These are phyloP conservation scores for Apis dorsata DNA, from an alignment of 1,140 invertebrate species.

Conservation along the genomic window DNA sequence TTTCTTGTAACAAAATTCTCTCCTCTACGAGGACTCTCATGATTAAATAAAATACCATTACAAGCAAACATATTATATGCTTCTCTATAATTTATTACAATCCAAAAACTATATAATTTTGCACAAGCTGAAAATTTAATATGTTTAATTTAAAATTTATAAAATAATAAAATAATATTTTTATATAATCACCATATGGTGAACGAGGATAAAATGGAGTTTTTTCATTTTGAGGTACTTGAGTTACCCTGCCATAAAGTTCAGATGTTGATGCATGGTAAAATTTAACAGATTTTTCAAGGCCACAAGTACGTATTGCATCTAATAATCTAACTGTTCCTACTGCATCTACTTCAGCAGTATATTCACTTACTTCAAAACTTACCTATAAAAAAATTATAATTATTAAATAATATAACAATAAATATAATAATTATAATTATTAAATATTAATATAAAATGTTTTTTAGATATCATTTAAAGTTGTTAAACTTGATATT, in stretches of 20 bases:
- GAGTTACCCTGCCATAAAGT: slow-evolving; percentile 97
- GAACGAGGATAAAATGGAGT: slow-evolving; percentile 99
- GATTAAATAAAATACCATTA: slow-evolving; percentile 99
- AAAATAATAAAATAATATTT: background rate
- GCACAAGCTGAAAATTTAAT: slow-evolving; percentile 90
- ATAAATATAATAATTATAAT: no score
- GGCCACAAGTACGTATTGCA: slow-evolving; percentile 95
- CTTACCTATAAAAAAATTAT: slow-evolving; percentile 84
- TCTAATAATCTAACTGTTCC: slow-evolving; percentile 97
- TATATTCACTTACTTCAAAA: slow-evolving; percentile 99
- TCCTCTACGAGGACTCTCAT: slow-evolving; percentile 98
- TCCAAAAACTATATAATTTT: slow-evolving; percentile 99
- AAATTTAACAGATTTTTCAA: slow-evolving; percentile 93
- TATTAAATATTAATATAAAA: background rate
- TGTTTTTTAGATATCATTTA: slow-evolving; percentile 31
- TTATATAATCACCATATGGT: slow-evolving; percentile 93
- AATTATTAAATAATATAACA: background rate
- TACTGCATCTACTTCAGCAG: slow-evolving; percentile 99
- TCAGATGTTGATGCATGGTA: slow-evolving; percentile 99
- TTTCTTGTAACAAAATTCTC: slow-evolving; percentile 99
- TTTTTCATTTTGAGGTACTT: slow-evolving; percentile 98
- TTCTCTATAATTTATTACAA: slow-evolving; percentile 98
- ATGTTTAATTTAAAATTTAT: slow-evolving; percentile 21
- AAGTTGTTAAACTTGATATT: slow-evolving; percentile 64
- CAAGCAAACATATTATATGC: slow-evolving; percentile 99